Percentiles rank a stretch among this genome's conserved stretches.
These are phyloP conservation scores for Montipora capricornis DNA, from an alignment of 64 coral and sea anemone genomes.

Conservation along the genomic window DNA sequence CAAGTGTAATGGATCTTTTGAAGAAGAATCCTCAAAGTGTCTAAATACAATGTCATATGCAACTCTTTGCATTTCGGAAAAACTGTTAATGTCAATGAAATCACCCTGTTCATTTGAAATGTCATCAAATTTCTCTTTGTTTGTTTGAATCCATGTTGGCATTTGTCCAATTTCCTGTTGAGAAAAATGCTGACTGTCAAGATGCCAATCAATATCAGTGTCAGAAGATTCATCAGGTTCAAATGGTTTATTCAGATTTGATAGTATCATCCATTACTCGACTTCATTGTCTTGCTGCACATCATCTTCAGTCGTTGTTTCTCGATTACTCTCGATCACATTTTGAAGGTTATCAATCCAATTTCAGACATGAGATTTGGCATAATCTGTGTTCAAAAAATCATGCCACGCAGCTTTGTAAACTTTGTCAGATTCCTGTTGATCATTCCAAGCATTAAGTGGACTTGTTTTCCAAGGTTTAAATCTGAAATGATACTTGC, in stretches of 20 bases:
- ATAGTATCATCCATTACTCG: conserved; percentile 44
- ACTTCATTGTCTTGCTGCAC: not conserved
- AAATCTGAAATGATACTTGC: conserved; percentile 52
- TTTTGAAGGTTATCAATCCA: conserved; percentile 47
- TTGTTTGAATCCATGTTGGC: conserved; percentile 44
- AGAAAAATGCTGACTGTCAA: conserved; percentile 26
- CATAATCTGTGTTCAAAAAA: conserved; percentile 36
- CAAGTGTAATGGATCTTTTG: not conserved
- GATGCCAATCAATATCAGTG: conserved; percentile 32
- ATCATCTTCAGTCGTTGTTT: not conserved
- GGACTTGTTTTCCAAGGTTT: conserved; percentile 44
- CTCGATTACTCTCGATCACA: conserved; percentile 14
- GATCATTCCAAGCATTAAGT: conserved; percentile 28
- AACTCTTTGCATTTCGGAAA: conserved; percentile 38
- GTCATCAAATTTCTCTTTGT: not conserved
- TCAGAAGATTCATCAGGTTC: conserved; percentile 18
- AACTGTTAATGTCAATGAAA: conserved; percentile 25
- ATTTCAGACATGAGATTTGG: conserved; percentile 20
- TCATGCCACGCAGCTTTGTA: conserved; percentile 33
- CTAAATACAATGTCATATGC: conserved; percentile 29
- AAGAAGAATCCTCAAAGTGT: conserved; percentile 34
- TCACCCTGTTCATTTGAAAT: not conserved
- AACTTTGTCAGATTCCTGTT: conserved; percentile 21
- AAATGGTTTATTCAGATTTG: conserved; percentile 60
- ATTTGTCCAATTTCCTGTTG: conserved; percentile 62